Percentiles rank a stretch among this genome's conserved stretches.
phyloP scores from a whole-genome alignment of 2,113 vertebrate species.

The Crocuta crocuta region DNA sequence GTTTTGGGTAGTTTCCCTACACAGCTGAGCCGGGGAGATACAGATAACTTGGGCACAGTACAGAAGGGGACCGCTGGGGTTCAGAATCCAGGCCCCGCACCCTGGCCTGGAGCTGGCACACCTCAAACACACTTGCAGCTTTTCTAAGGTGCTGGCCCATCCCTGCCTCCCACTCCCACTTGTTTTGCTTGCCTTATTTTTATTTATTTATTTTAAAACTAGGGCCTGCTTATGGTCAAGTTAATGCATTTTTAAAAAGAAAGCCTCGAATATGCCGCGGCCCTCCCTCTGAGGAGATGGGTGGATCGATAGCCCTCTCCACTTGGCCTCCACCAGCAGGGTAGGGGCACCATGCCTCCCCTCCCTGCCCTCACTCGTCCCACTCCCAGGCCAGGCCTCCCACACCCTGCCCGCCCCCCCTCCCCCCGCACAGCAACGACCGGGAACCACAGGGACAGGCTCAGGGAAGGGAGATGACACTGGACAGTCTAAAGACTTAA shows the following conservation, averaged over 20 bases:
- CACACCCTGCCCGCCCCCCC: not conserved
- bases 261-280: not conserved
- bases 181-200: slow-evolving; percentile 52
- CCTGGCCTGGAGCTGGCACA: not conserved
- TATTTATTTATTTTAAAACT: slow-evolving; percentile 66
- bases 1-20: not conserved
- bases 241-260: slow-evolving; percentile 76
- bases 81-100: not conserved
- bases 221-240: slow-evolving; percentile 59
- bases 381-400: not conserved
- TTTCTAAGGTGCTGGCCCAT: not conserved
- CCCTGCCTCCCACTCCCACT: not conserved
- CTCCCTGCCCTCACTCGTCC: not conserved
- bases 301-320: slow-evolving; percentile 21
- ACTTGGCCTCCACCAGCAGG: not conserved
- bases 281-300: not conserved
- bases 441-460: not conserved
- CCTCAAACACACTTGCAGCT: not conserved
- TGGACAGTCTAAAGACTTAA: not conserved
- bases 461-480: not conserved
- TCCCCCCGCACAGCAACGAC: not conserved
- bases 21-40: not conserved
- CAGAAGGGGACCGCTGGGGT: fast-evolving
- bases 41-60: fast-evolving
- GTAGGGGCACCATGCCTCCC: not conserved